Evolutionary conservation across 2,797 vertebrate species (phyloP), one percentile per base, ranked within the genome.

Genomic region (Molossus molossus): DNA sequence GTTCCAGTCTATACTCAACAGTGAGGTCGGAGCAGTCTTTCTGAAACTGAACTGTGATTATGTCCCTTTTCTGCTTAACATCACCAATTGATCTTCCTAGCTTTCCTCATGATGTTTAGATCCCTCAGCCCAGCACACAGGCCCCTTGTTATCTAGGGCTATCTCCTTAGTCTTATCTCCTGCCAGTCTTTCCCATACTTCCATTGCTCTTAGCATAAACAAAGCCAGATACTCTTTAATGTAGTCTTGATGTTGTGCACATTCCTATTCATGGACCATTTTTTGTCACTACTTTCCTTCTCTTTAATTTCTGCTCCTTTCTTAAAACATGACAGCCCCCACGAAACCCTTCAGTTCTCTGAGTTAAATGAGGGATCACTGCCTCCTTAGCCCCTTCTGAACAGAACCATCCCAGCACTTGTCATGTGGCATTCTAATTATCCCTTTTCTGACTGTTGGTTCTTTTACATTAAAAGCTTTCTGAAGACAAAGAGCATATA

Each of bases 271-370:
- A 55, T 9, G 11, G 27, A 58, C 53, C 4, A 76, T 11, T 50
- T 11, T 50, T 90, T 72, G 50, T 27, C 17, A 14, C n/a, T 9
- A 33, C 40, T 72, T 89, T 94, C 9, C 33, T 84, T 77, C 5
- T 91, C n/a, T 90, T 90, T 76, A 33, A 73, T 83, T 94, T 92
- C 29, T 69, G 12, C 29, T 83, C 21, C 80, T 87, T 87, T 27
- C 82, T 87, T 40, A 87, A 95, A 87, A 70, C 23, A 50, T 85
- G 11, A 5, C n/a, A 76, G 3, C 15, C 6, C 14, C 10, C 12
- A 64, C 29, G 2, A 90, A 82, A 92, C 23, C 13, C 10, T 67
- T 7, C 2, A 48, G 21, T 72, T 86, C 18, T 77, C 29, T 20
- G 57, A 33, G 1, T 65, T 20, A n/a, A 7, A 69, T 5, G 57